These are phyloP conservation scores for Carapus acus DNA, from an alignment of 2,797 vertebrate species.

Conservation along the genomic window DNA sequence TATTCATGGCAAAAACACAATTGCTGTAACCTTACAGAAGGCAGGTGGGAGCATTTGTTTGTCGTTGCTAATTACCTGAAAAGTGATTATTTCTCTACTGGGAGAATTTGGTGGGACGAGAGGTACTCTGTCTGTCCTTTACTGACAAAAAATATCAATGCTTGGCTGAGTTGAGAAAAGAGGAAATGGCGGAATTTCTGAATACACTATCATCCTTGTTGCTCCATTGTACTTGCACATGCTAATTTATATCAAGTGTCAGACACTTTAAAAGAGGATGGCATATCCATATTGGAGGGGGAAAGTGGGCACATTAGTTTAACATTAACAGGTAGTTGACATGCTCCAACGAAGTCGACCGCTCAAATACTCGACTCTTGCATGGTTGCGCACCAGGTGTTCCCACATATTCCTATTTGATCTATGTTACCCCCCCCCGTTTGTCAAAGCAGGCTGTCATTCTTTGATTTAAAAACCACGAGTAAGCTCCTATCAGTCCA, in stretches of 20 bases:
- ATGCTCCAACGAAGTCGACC: slow-evolving; percentile 55
- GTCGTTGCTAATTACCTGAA: slow-evolving; percentile 19
- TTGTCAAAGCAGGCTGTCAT: slow-evolving; percentile 21
- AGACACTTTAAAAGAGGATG: slow-evolving; percentile 32
- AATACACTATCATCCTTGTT: slow-evolving; percentile 8
- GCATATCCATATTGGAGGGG: slow-evolving; percentile 35
- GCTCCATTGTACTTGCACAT: slow-evolving; percentile 9
- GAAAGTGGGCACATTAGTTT: slow-evolving; percentile 63
- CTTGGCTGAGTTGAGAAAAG: slow-evolving; percentile 8
- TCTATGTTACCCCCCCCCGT: slow-evolving; percentile 33
- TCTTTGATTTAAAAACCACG: slow-evolving; percentile 41
- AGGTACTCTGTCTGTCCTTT: slow-evolving; percentile 21
- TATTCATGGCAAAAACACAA: slow-evolving; percentile 11
- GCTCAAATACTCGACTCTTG: slow-evolving; percentile 42
- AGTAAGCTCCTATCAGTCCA: slow-evolving; percentile 49
- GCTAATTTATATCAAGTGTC: slow-evolving; percentile 31
- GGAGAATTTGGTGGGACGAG: background rate
- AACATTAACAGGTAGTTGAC: slow-evolving; percentile 67
- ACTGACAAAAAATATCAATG: slow-evolving; percentile 4
- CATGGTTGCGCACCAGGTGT: slow-evolving; percentile 29
- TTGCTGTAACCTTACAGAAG: slow-evolving; percentile 9
- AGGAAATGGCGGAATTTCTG: background rate
- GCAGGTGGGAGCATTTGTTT: slow-evolving; percentile 29
- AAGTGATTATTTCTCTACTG: slow-evolving; percentile 9
- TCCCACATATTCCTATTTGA: slow-evolving; percentile 49